These are phyloP conservation scores for Sycophila texana DNA, from an alignment of 2,888 invertebrate species.

Conservation along the genomic window DNA sequence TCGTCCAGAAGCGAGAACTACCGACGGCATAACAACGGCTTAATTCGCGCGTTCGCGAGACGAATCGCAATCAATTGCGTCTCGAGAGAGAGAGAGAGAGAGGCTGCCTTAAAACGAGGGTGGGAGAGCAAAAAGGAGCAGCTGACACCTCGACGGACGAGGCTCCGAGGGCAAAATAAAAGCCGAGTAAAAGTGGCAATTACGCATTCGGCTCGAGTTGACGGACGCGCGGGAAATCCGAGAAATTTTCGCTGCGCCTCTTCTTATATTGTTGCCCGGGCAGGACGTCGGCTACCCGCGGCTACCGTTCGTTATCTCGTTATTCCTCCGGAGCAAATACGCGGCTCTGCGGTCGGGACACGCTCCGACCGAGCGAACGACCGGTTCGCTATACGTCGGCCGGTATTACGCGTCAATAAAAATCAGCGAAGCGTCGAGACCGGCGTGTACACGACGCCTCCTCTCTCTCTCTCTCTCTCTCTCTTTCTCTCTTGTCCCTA, in stretches of 20 bases:
- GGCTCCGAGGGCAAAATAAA: neutral
- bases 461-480: slow-evolving; percentile 42
- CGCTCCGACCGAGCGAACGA: neutral
- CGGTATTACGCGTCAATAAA: slow-evolving; percentile 66
- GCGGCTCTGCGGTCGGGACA: slow-evolving; percentile 7
- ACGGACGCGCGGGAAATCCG: slow-evolving; percentile 23
- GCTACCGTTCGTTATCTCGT: slow-evolving; percentile 54
- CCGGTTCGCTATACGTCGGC: slow-evolving; percentile 48
- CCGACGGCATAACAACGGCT: slow-evolving; percentile 17
- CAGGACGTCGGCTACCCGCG: slow-evolving; percentile 23
- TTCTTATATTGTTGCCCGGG: slow-evolving; percentile 39
- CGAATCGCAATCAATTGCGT: slow-evolving; percentile 16
- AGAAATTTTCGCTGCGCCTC: slow-evolving; percentile 25
- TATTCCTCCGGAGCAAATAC: slow-evolving; percentile 47
- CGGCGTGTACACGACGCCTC: slow-evolving; percentile 57
- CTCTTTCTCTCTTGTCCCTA: slow-evolving; percentile 45
- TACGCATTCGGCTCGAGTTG: slow-evolving; percentile 35
- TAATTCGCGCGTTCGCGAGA: neutral
- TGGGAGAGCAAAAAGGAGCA: slow-evolving; percentile 1
- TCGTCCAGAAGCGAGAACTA: neutral
- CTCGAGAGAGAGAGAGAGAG: no score
- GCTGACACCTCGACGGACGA: neutral
- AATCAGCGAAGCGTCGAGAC: slow-evolving; percentile 62
- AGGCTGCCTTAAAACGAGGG: neutral
- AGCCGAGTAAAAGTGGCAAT: neutral